phyloP scores from a whole-genome alignment of 2,113 vertebrate genomes.

The Glaucidium brasilianum region DNA sequence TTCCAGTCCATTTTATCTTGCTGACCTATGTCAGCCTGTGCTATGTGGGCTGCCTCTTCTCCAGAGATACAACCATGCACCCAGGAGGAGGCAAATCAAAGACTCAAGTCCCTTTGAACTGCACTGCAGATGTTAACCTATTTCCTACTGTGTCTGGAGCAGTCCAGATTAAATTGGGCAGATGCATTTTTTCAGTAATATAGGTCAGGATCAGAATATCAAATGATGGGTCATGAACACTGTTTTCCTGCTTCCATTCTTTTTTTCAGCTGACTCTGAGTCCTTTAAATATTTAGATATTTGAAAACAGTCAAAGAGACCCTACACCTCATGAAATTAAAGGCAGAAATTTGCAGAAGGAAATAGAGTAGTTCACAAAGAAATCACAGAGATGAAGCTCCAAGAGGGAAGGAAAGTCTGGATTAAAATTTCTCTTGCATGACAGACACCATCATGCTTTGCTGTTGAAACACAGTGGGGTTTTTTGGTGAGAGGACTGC shows the following conservation, averaged over 20 bases:
- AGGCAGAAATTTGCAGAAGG: background rate
- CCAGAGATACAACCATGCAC: background rate
- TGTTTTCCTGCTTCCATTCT: background rate
- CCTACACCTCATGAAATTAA: background rate
- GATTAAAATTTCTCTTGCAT: background rate
- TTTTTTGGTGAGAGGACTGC: background rate
- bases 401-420: background rate
- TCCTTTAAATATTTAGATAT: background rate
- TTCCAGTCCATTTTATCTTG: background rate
- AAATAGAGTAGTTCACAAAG: fast-evolving
- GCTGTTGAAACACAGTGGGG: fast-evolving
- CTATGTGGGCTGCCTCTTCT: background rate
- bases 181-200: background rate
- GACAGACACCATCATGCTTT: background rate
- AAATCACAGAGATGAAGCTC: background rate
- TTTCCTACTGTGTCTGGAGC: fast-evolving
- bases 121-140: background rate
- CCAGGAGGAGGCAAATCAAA: background rate
- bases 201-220: background rate
- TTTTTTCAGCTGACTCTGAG: background rate
- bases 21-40: background rate
- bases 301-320: background rate
- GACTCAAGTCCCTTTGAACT: background rate
- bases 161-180: fast-evolving
- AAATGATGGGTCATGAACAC: background rate